Base-by-base conservation (phyloP, 2,888 invertebrate genomes). In the Cerceris rybyensis region DNA sequence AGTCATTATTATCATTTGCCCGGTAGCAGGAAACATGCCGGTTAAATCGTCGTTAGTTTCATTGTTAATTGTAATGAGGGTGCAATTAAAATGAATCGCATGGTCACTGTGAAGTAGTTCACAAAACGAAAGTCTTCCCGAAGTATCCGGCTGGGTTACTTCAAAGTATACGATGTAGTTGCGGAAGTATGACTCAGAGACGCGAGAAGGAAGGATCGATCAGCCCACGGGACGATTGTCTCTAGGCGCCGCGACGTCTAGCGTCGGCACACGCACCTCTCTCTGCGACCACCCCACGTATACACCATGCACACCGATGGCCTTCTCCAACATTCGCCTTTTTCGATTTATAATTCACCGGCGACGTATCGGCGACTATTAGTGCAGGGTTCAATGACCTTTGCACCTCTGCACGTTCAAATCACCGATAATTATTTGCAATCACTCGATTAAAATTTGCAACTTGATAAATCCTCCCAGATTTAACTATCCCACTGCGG, bases 191-290 rank as follows among this genome's bases (percentile, higher is more conserved):
- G 91, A 90, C 88, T 91, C 91, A 92, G 89, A 84, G 75, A 79
- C 86, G 85, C 82, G 84, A 89, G 87, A 80, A 84, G 86, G 89
- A 91, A 84, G 84, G 90, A 92, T 92, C 92, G 92, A 92, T 92
- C 89, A 89, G 88, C 80, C 84, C 83, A 87, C 86, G 87, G 84
- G 87, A 90, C 88, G 89, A 91, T 90, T 89, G 90, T 91, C 88
- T 88, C 84, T 88, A 90, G 91, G 91, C 91, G 92, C 91, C 90
- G 82, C 88, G 89, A 91, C 89, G 92, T 92, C 92, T 92, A 87
- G 87, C 88, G 88, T 88, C 89, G 87, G 82, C 82, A 87, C 86
- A 86, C 87, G 84, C 86, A 87, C 84, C 71, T 80, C 67, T 71
- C 70, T 65, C 28, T 28, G 42, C 28, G 46, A 43, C 61, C 70